phyloP scores from a whole-genome alignment of 2,113 vertebrate genomes.

The Phaetusa simplex region DNA sequence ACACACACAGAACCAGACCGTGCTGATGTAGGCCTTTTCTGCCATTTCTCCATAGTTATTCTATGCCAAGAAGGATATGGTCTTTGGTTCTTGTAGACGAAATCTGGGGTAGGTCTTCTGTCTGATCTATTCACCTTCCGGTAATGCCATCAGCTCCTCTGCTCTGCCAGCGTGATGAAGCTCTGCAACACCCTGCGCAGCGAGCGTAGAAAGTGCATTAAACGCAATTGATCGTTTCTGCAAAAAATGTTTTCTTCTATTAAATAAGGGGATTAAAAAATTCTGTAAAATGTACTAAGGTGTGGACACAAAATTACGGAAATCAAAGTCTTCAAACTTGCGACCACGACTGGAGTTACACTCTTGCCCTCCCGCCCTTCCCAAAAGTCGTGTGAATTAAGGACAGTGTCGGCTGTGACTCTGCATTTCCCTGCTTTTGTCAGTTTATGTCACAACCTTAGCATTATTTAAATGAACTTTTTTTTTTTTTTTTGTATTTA shows the following conservation, averaged over 20 bases:
- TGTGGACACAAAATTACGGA: neutral
- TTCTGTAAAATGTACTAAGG: slow-evolving; percentile 7
- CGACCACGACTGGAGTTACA: neutral
- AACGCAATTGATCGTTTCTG: neutral
- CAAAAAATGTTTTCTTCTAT: neutral
- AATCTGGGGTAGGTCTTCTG: neutral
- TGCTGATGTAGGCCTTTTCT: too few relatives aligned
- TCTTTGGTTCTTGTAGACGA: neutral
- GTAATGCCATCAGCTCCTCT: neutral
- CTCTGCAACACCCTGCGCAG: neutral
- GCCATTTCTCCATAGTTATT: neutral
- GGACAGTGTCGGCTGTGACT: slow-evolving; percentile 67
- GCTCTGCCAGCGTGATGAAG: neutral
- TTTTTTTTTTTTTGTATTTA: slow-evolving; percentile 54
- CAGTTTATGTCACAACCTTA: slow-evolving; percentile 77
- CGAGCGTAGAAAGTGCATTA: neutral
- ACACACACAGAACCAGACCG: neutral
- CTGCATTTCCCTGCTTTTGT: slow-evolving; percentile 65
- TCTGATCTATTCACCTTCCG: neutral
- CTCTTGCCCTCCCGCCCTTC: neutral
- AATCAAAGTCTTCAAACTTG: neutral
- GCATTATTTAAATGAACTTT: slow-evolving; percentile 71
- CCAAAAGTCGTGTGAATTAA: slow-evolving; percentile 38
- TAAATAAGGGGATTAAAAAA: slow-evolving; percentile 15
- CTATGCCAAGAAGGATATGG: accelerated